A percentile compares a stretch with the other conserved stretches of the same genome.
These are phyloP conservation scores for Abrostola triplasia DNA, from an alignment of 2,888 invertebrate species.

Conservation along the genomic window DNA sequence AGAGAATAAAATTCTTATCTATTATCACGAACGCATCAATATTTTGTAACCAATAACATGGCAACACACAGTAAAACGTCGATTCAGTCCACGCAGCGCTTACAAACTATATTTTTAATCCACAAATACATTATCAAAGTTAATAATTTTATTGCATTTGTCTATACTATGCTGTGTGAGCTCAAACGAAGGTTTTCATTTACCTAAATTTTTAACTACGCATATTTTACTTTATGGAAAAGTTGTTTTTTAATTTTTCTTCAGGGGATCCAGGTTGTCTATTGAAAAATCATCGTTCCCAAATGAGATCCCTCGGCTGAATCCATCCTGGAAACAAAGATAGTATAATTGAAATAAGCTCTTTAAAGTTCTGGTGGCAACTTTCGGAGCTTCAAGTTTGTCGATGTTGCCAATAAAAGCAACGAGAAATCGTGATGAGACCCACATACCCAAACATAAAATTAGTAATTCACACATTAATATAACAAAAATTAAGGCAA, in stretches of 20 bases:
- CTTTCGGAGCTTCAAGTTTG: neutral
- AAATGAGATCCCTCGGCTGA: conserved; percentile 95
- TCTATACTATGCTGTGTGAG: conserved; percentile 72
- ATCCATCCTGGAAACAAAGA: conserved; percentile 92
- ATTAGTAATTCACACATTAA: too few species aligned
- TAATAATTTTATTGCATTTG: conserved; percentile 70
- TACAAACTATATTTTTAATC: conserved; percentile 64
- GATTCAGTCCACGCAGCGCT: conserved; percentile 75
- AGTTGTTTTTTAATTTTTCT: conserved; percentile 89
- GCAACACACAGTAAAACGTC: conserved; percentile 74
- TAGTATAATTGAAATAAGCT: neutral
- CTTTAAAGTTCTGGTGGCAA: neutral
- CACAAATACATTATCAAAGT: conserved; percentile 54
- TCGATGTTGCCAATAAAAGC: neutral
- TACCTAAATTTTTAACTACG: conserved; percentile 67
- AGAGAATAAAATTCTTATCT: conserved; percentile 61
- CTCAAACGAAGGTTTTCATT: conserved; percentile 67
- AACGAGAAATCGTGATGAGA: neutral
- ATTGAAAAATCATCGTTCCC: conserved; percentile 98
- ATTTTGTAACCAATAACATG: conserved; percentile 83
- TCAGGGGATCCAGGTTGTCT: conserved; percentile 97
- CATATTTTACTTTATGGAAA: conserved; percentile 57
- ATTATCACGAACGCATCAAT: conserved; percentile 76
- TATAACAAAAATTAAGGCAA: too few species aligned
- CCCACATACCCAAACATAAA: too few species aligned